phyloP scores from a whole-genome alignment of 2,888 invertebrate species.

The Caenorhabditis virilis region DNA sequence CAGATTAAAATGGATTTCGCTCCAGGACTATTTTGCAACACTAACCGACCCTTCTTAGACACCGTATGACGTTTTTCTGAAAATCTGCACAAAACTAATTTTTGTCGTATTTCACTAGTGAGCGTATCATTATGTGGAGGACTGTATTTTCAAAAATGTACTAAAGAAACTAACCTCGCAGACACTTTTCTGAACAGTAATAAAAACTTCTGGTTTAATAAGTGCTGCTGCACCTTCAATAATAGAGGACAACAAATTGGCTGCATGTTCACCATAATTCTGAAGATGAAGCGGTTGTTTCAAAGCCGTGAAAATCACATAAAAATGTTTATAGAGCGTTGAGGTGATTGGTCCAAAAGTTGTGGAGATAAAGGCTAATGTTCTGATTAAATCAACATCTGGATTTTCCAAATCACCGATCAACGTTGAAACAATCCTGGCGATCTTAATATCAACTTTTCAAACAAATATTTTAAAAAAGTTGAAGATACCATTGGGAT shows the following conservation, averaged over 20 bases:
- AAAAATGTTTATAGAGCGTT: constrained; percentile 42
- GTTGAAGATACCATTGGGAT: constrained; percentile 20
- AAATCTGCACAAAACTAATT: no score
- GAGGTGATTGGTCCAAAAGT: constrained; percentile 35
- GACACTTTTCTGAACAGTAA: constrained; percentile 35
- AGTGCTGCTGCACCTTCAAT: constrained; percentile 22
- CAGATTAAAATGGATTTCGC: no score
- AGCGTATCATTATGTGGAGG: no score
- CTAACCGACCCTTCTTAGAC: no score
- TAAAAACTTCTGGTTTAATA: constrained; percentile 40
- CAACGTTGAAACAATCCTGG: constrained; percentile 32
- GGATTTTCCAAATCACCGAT: constrained; percentile 24
- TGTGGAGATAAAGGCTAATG: constrained; percentile 23
- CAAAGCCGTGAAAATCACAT: constrained; percentile 37
- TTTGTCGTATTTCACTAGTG: no score
- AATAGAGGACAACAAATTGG: constrained; percentile 21
- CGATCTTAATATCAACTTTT: constrained; percentile 18
- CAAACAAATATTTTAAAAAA: not conserved
- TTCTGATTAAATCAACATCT: constrained; percentile 29
- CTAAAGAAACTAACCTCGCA: constrained; percentile 32
- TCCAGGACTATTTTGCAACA: no score
- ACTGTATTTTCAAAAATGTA: no score
- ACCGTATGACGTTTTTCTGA: no score
- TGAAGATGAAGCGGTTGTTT: constrained; percentile 32
- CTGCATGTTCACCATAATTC: constrained; percentile 25